Conservation (phyloP, 2,888 invertebrate genomes). For the Cetonia aurata region DNA sequence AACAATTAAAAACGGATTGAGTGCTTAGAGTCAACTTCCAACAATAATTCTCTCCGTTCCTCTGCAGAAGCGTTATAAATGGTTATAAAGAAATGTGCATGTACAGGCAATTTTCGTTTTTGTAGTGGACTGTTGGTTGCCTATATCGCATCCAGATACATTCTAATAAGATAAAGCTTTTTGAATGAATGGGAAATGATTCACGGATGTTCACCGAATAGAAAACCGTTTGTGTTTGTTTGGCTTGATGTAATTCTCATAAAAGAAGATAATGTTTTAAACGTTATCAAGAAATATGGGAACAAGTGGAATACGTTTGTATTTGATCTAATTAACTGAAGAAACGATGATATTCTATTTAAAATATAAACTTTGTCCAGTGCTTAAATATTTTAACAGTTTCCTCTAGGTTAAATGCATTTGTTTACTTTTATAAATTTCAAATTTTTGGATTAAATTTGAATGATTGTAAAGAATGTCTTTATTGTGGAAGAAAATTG, state of each 20-base stretch:
- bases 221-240: conserved; percentile 41
- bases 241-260: conserved; percentile 20
- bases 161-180: no score
- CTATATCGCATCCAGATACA: no score
- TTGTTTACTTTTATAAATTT: conserved; percentile 31
- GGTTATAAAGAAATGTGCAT: no score
- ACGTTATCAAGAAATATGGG: conserved; percentile 13
- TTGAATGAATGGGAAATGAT: background rate
- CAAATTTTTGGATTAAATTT: conserved; percentile 1
- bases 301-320: background rate
- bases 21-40: no score
- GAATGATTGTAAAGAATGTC: conserved; percentile 46
- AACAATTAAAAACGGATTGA: no score
- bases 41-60: no score
- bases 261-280: conserved; percentile 34
- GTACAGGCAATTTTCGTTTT: no score
- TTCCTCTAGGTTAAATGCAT: conserved; percentile 37
- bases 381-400: no score
- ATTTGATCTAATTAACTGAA: background rate
- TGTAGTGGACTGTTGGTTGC: no score
- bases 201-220: conserved; percentile 22
- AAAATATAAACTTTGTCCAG: no score
- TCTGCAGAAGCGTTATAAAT: no score
- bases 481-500: conserved; percentile 70
- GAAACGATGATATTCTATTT: conserved; percentile 5